Evolutionary conservation across 2,113 vertebrate species (phyloP).

Genomic region (Jacana jacana): DNA sequence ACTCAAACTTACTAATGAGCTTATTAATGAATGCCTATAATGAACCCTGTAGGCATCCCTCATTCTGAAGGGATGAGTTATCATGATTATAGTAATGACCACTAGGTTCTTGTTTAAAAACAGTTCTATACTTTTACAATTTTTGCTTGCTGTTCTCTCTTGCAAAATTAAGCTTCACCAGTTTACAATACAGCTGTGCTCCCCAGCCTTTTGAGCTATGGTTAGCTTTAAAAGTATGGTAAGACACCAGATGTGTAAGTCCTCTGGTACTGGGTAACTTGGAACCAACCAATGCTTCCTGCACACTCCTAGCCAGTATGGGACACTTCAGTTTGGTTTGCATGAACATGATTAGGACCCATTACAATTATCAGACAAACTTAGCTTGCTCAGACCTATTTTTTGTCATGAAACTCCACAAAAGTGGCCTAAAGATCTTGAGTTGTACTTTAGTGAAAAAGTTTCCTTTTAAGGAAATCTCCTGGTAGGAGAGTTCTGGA

Average conservation of each 20-base stretch:
- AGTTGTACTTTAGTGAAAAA: too few species aligned
- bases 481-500: neutral
- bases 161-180: neutral
- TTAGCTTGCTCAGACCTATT: neutral
- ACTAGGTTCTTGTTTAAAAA: neutral
- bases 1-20: neutral
- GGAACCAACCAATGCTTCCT: neutral
- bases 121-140: neutral
- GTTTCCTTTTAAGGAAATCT: too few species aligned
- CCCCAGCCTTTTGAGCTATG: neutral
- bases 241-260: neutral
- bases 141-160: neutral
- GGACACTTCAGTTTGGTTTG: neutral
- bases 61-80: neutral
- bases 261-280: neutral
- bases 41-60: neutral
- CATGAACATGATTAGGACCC: neutral
- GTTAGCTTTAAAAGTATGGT: neutral
- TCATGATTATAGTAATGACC: neutral
- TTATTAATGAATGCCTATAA: neutral
- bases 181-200: neutral
- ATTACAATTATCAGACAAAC: neutral
- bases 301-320: neutral
- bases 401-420: neutral
- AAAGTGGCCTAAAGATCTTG: neutral